Evolutionary conservation across 2,113 vertebrate genomes (phyloP).

Genomic region (Elgaria multicarinata): DNA sequence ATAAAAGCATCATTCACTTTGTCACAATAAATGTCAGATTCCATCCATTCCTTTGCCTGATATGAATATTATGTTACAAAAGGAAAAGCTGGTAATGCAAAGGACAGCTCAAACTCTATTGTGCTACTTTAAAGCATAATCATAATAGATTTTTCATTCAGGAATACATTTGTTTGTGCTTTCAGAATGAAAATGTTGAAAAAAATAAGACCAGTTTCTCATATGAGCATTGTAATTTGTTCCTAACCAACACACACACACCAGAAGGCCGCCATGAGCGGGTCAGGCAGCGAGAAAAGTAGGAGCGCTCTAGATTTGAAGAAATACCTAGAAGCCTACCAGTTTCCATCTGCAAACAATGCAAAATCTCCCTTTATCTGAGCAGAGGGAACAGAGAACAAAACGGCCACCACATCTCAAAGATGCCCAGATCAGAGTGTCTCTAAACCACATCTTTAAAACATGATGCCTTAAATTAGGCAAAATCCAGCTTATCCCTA

Average conservation of each 20-base stretch:
- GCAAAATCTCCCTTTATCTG: not conserved
- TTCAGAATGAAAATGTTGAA: not conserved
- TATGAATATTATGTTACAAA: not conserved
- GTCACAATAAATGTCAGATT: not conserved
- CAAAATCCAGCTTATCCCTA: not conserved
- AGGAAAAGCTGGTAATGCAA: not conserved
- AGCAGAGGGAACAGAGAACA: not conserved
- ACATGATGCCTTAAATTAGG: not conserved
- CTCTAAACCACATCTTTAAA: not conserved
- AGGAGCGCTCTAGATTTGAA: not conserved
- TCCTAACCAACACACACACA: not conserved
- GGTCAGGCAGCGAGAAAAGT: not conserved
- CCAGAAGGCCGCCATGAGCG: not conserved
- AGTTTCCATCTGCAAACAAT: not conserved
- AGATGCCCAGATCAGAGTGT: not conserved
- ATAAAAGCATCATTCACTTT: not conserved
- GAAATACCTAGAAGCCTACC: not conserved
- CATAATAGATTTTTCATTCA: not conserved
- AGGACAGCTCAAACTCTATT: constrained; percentile 51
- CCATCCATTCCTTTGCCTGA: not conserved
- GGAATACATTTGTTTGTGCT: not conserved
- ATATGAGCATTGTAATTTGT: not conserved
- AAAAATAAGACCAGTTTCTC: not conserved
- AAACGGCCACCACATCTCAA: not conserved
- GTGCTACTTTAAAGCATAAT: constrained; percentile 32